Base-by-base conservation (phyloP, 2,888 invertebrate genomes). In the Bugula neritina region DNA sequence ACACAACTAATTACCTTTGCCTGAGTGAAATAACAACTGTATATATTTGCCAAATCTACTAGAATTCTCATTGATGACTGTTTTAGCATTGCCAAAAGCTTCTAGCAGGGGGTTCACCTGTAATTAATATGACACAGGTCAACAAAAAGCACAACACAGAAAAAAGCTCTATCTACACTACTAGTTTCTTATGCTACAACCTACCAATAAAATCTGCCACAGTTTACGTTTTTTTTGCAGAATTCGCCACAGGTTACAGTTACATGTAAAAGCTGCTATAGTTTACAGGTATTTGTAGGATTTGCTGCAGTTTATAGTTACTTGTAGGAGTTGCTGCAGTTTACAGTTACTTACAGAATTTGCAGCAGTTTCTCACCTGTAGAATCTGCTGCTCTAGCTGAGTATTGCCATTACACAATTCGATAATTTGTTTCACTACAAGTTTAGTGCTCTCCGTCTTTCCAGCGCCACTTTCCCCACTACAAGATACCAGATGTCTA, bases 41-140 rank as follows among this genome's bases (percentile, higher is more conserved):
- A 83, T 82, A 73, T 81, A 83, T 75, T 82, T 82, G 29, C 83
- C 83, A 76, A 83, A 83, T 63, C 83, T 76, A 75, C 82, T 83
- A 27, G 83, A 83, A 75, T 83, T 83, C 74, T 82, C 81, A 75
- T 83, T 83, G 79, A 83, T 81, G 52, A 79, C 73, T 3, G 83
- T 83, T 73, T 79, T 80, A 1, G 83, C 83, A 78, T 83, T 83
- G 17, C 83, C 83, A 76, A 83, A 83, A 0, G 82, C 82, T 74
- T 83, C 83, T 55, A 83, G 74, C 29, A 83, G 74, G 0, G 83
- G 83, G 74, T 83, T 83, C 27, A 83, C 82, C 81, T 81, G 34
- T 27, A 63, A 17, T 10, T 10, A 13, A 52, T 13, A 21, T 21
- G 10, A 52, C 52, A 52, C 21, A 52, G 21, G 21, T 52, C 52